Base-by-base conservation (phyloP, 2,113 vertebrate genomes). In the Elanoides forficatus region DNA sequence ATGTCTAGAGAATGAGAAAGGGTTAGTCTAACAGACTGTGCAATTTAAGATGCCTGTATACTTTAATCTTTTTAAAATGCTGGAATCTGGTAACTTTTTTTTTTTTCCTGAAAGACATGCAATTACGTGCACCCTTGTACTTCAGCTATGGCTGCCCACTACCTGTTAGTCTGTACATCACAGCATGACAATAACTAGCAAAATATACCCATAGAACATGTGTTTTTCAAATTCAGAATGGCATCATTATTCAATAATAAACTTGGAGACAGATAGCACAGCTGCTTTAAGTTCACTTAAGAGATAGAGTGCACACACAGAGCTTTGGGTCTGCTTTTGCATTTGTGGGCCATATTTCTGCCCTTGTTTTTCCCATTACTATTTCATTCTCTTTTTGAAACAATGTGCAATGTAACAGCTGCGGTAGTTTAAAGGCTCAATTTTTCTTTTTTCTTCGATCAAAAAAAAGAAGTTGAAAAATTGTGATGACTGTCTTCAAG, bases 71-170 rank as follows among this genome's bases (percentile, higher is more conserved):
- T 81, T 52, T 38, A 68, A 56, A 58, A 47, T 47, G 10, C 25
- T 55, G 21, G 15, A 71, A 76, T 21, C 11, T 40, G 7, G 8
- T 55, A 73, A 38, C 2, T 6, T 45, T 20, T 47, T 15, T 63
- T 42, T 32, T 16, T 43, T 58, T 36, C 14, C 25, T 30, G 23
- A 21, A 62, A 20, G 16, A 42, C 30, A 3, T 17, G 8, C 27
- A 16, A 7, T 40, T n/a, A 30, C 0, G 2, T 1, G 2, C 10
- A 26, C 25, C 17, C 29, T 76, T 58, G 16, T 29, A 48, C 32
- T 56, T 30, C 2, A 9, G 68, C 63, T 36, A 4, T 36, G 27
- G 27, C n/a, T 59, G n/a, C 13, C 43, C 8, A 23, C 42, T 58
- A 27, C 34, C n/a, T 48, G 23, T n/a, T 56, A 60, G 15, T 40